phyloP scores from a whole-genome alignment of 2,797 vertebrate species.

The Mionectes olivaceus region DNA sequence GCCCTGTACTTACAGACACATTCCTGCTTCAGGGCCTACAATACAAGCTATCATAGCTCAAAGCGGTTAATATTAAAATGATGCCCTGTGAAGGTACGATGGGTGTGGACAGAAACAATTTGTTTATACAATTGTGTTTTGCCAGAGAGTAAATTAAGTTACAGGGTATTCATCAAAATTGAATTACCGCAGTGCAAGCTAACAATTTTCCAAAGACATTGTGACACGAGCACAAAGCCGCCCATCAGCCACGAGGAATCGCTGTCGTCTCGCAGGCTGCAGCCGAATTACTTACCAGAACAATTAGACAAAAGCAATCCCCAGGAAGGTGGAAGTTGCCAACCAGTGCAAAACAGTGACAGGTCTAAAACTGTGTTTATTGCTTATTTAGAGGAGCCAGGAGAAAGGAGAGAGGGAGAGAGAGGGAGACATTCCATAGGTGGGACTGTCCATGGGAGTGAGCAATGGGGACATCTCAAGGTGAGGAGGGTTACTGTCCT shows the following conservation, averaged over 20 bases:
- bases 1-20: not conserved
- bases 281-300: constrained; percentile 61
- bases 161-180: constrained; percentile 55
- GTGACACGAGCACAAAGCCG: constrained; percentile 71
- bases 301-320: constrained; percentile 44
- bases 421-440: not conserved
- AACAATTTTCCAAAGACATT: constrained; percentile 50
- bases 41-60: not conserved
- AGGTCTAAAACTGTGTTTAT: not conserved
- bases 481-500: not conserved
- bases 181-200: constrained; percentile 17
- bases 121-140: constrained; percentile 58
- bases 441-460: fast-evolving
- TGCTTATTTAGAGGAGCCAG: not conserved
- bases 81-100: constrained; percentile 5
- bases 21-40: not conserved
- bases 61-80: constrained; percentile 3
- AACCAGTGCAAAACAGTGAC: not conserved
- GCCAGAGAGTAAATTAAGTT: constrained; percentile 62
- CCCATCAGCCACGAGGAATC: constrained; percentile 7
- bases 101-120: constrained; percentile 68
- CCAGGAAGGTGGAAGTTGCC: constrained; percentile 37
- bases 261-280: constrained; percentile 14
- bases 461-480: not conserved
- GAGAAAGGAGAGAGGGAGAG: not conserved